Conservation (phyloP, 2,888 invertebrate species). For the Eupeodes latifasciatus region DNA sequence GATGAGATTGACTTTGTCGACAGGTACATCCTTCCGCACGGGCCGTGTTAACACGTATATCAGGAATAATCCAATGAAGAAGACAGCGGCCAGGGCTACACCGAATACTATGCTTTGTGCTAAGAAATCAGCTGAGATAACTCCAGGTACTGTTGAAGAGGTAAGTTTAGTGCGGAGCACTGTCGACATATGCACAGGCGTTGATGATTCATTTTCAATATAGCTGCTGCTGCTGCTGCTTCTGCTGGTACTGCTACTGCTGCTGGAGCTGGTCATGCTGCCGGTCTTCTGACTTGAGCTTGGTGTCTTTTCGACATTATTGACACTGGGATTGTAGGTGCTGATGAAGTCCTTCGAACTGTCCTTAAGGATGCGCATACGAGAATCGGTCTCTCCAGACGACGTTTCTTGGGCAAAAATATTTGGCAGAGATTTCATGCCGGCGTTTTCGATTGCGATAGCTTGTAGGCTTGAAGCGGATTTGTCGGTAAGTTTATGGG, state of each 20-base stretch:
- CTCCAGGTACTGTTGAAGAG: slow-evolving; percentile 62
- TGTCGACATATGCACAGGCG: slow-evolving; percentile 65
- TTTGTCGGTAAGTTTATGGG: slow-evolving; percentile 79
- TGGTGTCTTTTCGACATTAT: slow-evolving; percentile 62
- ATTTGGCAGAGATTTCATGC: slow-evolving; percentile 77
- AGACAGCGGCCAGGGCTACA: slow-evolving; percentile 76
- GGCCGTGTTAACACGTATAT: slow-evolving; percentile 77
- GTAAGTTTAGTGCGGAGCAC: slow-evolving; percentile 78
- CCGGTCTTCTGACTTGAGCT: slow-evolving; percentile 49
- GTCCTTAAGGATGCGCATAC: slow-evolving; percentile 80
- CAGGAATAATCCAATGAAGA: slow-evolving; percentile 78
- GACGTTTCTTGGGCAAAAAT: slow-evolving; percentile 77
- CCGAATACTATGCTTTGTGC: slow-evolving; percentile 77
- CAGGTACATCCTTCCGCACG: slow-evolving; percentile 77
- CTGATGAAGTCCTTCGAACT: slow-evolving; percentile 80
- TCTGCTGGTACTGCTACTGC: slow-evolving; percentile 14
- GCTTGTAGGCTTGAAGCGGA: slow-evolving; percentile 78
- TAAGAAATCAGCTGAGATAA: slow-evolving; percentile 63
- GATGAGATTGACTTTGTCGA: slow-evolving; percentile 79
- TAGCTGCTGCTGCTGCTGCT: slow-evolving; percentile 35
- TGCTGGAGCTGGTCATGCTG: slow-evolving; percentile 38
- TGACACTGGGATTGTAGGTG: slow-evolving; percentile 78
- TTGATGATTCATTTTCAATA: slow-evolving; percentile 52
- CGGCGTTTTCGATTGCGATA: slow-evolving; percentile 78
- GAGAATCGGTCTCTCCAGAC: slow-evolving; percentile 78